A percentile compares a stretch with the other conserved stretches of the same genome.
Evolutionary conservation across 2,888 invertebrate species (phyloP).

Genomic region (Papilio demoleus): DNA sequence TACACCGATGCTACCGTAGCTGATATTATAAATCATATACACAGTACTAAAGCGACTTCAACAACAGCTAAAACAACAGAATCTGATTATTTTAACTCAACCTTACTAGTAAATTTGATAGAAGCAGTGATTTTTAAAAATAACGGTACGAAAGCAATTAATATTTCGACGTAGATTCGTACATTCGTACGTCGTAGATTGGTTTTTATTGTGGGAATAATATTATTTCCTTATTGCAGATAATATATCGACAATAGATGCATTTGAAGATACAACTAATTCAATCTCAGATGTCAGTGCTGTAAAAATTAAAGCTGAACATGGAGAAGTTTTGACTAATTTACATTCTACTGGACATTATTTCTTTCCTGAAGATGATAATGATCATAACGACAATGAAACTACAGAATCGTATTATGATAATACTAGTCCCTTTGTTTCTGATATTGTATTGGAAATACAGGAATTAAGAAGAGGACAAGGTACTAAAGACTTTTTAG

Average conservation of each 20-base stretch:
- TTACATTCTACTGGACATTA: slow-evolving; percentile 73
- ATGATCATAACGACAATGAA: slow-evolving; percentile 55
- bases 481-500: slow-evolving; percentile 69
- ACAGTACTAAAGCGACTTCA: slow-evolving; percentile 62
- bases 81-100: slow-evolving; percentile 69
- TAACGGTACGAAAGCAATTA: slow-evolving; percentile 56
- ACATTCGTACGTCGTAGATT: slow-evolving; percentile 2
- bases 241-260: slow-evolving; percentile 51
- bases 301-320: slow-evolving; percentile 69
- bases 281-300: slow-evolving; percentile 56
- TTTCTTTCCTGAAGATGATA: slow-evolving; percentile 76
- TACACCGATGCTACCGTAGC: slow-evolving; percentile 66
- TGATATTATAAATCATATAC: slow-evolving; percentile 67
- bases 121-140: slow-evolving; percentile 77
- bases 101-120: slow-evolving; percentile 72
- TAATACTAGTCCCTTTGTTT: slow-evolving; percentile 55
- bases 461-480: slow-evolving; percentile 66
- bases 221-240: slow-evolving; percentile 54
- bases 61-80: slow-evolving; percentile 58
- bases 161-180: too few species aligned
- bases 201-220: background rate
- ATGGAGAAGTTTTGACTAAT: slow-evolving; percentile 63
- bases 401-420: slow-evolving; percentile 68
- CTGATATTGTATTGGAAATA: slow-evolving; percentile 69
- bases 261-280: slow-evolving; percentile 49